Conservation (phyloP, 2,888 invertebrate species). For the Spialia ferax region DNA sequence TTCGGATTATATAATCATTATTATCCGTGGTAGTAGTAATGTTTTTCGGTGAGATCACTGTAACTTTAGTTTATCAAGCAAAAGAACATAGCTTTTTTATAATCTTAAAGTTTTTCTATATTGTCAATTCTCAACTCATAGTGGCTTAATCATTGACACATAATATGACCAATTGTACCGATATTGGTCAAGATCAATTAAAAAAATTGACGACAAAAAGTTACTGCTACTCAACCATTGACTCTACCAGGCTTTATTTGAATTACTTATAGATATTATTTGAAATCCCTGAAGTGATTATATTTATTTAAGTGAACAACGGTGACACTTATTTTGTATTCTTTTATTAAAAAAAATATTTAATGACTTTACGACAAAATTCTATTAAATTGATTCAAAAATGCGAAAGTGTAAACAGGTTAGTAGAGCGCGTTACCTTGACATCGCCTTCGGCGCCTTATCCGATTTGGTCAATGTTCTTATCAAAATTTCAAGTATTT, state of each 20-base stretch:
- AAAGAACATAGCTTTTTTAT: not conserved
- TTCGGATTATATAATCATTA: not conserved
- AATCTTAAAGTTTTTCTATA: not conserved
- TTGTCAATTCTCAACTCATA: not conserved
- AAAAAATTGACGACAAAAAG: not conserved
- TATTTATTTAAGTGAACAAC: too few relatives aligned
- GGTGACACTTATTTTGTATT: too few relatives aligned
- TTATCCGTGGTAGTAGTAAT: too few relatives aligned
- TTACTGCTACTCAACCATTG: too few relatives aligned
- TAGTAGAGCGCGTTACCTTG: conserved; percentile 68
- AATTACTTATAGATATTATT: too few relatives aligned
- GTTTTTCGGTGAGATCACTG: not conserved
- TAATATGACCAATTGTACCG: not conserved
- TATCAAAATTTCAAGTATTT: too few relatives aligned
- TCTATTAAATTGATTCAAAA: conserved; percentile 15
- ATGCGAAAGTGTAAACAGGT: conserved; percentile 53
- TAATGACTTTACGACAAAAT: too few relatives aligned
- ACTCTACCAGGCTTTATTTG: too few relatives aligned
- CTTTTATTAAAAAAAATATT: too few relatives aligned
- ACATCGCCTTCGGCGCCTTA: conserved; percentile 56
- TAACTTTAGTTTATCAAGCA: not conserved
- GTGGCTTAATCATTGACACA: not conserved
- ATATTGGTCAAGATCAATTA: not conserved
- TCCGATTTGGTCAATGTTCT: conserved; percentile 43
- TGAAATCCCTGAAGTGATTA: too few relatives aligned